phyloP scores from a whole-genome alignment of 1,140 invertebrate species.

The Diploscapter pachys region DNA sequence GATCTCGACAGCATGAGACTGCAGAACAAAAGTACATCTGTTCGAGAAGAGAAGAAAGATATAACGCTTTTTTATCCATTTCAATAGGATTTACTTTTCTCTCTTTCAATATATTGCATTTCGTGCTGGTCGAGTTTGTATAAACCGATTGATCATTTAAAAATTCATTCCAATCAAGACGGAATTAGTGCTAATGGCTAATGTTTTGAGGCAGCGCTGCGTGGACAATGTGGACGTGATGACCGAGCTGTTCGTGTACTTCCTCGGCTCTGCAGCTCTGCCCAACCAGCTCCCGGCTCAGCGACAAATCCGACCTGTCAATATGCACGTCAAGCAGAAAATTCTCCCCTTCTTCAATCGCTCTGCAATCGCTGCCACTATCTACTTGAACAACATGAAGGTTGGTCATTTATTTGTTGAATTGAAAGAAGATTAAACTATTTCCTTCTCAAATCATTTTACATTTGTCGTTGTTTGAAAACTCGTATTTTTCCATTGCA shows the following conservation, averaged over 20 bases:
- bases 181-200: too few species aligned
- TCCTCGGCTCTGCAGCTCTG: slow-evolving; percentile 13
- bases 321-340: not conserved
- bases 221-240: slow-evolving; percentile 10
- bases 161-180: too few species aligned
- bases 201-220: not conserved
- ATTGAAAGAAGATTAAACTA: not conserved
- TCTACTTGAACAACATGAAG: slow-evolving; percentile 17
- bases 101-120: too few species aligned
- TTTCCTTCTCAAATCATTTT: not conserved
- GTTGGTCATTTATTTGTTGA: not conserved
- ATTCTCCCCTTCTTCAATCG: slow-evolving; percentile 14
- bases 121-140: too few species aligned
- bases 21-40: too few species aligned
- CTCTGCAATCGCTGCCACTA: not conserved
- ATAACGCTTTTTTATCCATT: not conserved
- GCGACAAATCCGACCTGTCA: slow-evolving; percentile 1
- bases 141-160: too few species aligned
- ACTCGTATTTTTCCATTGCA: not conserved
- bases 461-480: not conserved
- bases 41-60: too few species aligned
- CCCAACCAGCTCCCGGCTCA: not conserved
- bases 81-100: not conserved
- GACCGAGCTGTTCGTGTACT: slow-evolving; percentile 4
- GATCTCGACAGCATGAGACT: too few species aligned